Evolutionary conservation across 2,113 vertebrate genomes (phyloP), one percentile per base, ranked within the genome.

Genomic region (Thermophis baileyi): DNA sequence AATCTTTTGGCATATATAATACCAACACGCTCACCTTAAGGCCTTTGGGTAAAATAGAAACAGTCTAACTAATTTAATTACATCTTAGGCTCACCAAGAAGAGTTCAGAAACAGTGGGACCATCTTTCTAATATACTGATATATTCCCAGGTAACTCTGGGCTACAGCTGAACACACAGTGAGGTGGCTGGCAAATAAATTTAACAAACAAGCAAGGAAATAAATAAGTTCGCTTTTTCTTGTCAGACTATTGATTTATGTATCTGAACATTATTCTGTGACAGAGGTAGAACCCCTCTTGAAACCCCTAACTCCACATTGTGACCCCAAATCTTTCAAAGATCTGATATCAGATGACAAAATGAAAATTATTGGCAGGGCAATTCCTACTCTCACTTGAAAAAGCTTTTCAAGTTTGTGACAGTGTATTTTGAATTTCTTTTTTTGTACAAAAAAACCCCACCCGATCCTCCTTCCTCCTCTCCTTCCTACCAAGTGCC

Each of bases 41-140:
- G 81, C 92, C 92, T 93, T 93, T 93, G 92, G 92, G 54, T 93
- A 90, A 90, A 93, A 93, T 90, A 60, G 81, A 63, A 90, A 81
- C 46, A 87, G 81, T 81, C 53, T 90, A 90, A 93, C 69, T 90
- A 93, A 93, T 93, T 90, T 93, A 93, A 93, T 93, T 90, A 90
- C 88, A 90, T 93, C 53, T 63, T 93, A 63, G 46, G 16, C 81
- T 93, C 25, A 55, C 88, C 50, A 81, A 51, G 74, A 60, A 18
- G 44, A 87, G 11, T 50, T 81, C 85, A 93, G 81, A 86, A 90
- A 63, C 54, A 27, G 30, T 54, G 5, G 44, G 46, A 63, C 44
- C 54, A 20, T 57, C 22, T 60, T 90, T 87, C 74, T 50, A 44
- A 86, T 60, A 49, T n/a, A 49, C 40, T 30, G 46, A 93, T 90